phyloP scores from a whole-genome alignment of 1,140 invertebrate genomes.

The Drosophila equinoxialis region DNA sequence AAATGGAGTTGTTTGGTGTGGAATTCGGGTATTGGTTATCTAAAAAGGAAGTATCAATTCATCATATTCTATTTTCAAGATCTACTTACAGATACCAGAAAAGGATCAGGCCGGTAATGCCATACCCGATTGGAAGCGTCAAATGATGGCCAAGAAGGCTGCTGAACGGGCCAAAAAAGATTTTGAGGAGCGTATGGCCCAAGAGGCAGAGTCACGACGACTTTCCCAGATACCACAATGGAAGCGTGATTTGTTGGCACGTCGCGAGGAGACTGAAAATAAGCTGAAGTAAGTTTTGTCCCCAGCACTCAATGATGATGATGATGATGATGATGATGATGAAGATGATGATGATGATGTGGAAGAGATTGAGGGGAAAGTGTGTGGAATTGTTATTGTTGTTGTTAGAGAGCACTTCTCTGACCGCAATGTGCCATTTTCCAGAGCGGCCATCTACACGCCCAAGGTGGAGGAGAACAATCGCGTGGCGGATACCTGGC shows the following conservation, averaged over 20 bases:
- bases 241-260: slow-evolving; percentile 94
- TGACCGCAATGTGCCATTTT: slow-evolving; percentile 58
- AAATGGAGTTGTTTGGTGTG: no score
- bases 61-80: slow-evolving; percentile 53
- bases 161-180: slow-evolving; percentile 96
- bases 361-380: slow-evolving; percentile 12
- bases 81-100: slow-evolving; percentile 91
- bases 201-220: slow-evolving; percentile 93
- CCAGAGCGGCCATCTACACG: slow-evolving; percentile 86
- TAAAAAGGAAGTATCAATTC: background rate
- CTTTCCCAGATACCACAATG: slow-evolving; percentile 94
- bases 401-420: slow-evolving; percentile 37
- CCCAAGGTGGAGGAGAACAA: slow-evolving; percentile 86
- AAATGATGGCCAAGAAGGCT: slow-evolving; percentile 96
- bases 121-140: slow-evolving; percentile 96
- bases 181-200: slow-evolving; percentile 91
- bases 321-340: background rate
- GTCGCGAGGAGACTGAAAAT: slow-evolving; percentile 90
- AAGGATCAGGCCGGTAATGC: slow-evolving; percentile 93
- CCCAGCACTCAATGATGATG: background rate
- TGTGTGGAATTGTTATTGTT: slow-evolving; percentile 10
- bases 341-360: background rate
- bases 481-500: slow-evolving; percentile 84
- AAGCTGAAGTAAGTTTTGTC: slow-evolving; percentile 86
- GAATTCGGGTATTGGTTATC: no score